Conservation (phyloP, 2,888 invertebrate genomes). For the Lasius fuliginosus region DNA sequence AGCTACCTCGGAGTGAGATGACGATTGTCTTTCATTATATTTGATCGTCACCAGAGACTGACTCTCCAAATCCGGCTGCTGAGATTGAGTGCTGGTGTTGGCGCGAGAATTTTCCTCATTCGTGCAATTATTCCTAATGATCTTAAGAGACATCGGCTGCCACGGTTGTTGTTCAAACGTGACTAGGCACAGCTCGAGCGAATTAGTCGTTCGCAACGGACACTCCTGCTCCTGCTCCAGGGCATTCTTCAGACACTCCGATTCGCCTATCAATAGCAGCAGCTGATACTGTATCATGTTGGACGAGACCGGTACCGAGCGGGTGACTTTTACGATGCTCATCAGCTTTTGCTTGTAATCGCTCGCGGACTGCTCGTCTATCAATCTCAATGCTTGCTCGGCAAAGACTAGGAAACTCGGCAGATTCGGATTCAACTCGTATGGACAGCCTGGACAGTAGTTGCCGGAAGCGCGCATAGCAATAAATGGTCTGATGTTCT, state of each 20-base stretch:
- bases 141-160: conserved; percentile 76
- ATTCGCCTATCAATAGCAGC: conserved; percentile 80
- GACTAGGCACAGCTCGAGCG: conserved; percentile 78
- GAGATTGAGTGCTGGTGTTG: neutral
- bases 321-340: conserved; percentile 79
- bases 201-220: conserved; percentile 74
- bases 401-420: conserved; percentile 81
- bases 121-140: conserved; percentile 83
- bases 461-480: conserved; percentile 79
- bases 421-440: conserved; percentile 82
- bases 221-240: conserved; percentile 79
- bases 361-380: conserved; percentile 79
- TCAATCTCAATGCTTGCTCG: conserved; percentile 77
- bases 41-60: conserved; percentile 56
- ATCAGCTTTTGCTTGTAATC: conserved; percentile 82
- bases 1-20: conserved; percentile 28
- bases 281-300: conserved; percentile 82
- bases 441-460: conserved; percentile 84
- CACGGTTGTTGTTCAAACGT: conserved; percentile 82
- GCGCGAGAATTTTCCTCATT: conserved; percentile 64
- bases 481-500: conserved; percentile 82
- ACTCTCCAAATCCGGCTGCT: conserved; percentile 57
- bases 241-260: conserved; percentile 80
- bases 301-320: conserved; percentile 80
- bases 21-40: conserved; percentile 30